These are phyloP conservation scores for Campopleginae sp. DNA, from an alignment of 2,888 invertebrate genomes.

Conservation along the genomic window DNA sequence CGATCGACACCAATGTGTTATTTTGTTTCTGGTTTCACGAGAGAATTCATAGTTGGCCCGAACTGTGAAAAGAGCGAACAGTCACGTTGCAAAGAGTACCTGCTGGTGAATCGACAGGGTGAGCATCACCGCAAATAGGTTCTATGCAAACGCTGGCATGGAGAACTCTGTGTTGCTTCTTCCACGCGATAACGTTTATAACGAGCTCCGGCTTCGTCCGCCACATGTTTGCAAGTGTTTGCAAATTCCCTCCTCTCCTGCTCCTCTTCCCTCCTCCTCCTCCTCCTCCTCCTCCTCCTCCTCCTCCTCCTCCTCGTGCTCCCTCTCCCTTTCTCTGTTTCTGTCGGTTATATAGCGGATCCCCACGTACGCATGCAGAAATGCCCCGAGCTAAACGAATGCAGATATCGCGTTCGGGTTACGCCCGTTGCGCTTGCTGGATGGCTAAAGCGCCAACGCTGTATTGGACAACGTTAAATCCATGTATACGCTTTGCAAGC, in stretches of 20 bases:
- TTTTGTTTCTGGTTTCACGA: slow-evolving; percentile 60
- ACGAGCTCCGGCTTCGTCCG: slow-evolving; percentile 55
- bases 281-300: slow-evolving; percentile 20
- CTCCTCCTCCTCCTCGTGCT: slow-evolving; percentile 30
- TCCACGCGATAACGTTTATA: slow-evolving; percentile 63
- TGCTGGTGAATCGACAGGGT: slow-evolving; percentile 61
- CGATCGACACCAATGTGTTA: slow-evolving; percentile 26
- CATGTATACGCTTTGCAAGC: slow-evolving; percentile 59
- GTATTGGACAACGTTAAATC: slow-evolving; percentile 63
- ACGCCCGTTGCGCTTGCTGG: slow-evolving; percentile 68
- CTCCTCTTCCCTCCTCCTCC: slow-evolving; percentile 34
- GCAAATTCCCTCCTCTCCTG: slow-evolving; percentile 46
- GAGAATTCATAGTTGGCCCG: slow-evolving; percentile 63
- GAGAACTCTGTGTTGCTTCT: slow-evolving; percentile 55
- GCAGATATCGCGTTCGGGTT: slow-evolving; percentile 69
- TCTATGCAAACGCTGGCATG: slow-evolving; percentile 59
- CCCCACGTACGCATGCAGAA: slow-evolving; percentile 58
- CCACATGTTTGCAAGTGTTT: slow-evolving; percentile 66
- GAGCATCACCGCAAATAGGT: slow-evolving; percentile 65
- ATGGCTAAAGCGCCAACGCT: slow-evolving; percentile 54
- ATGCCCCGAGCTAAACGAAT: slow-evolving; percentile 67
- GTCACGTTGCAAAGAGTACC: slow-evolving; percentile 51
- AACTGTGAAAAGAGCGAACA: slow-evolving; percentile 65
- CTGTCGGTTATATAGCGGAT: slow-evolving; percentile 41
- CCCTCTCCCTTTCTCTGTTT: slow-evolving; percentile 20